Evolutionary conservation across 23 tunicate species (phyloP).

Genomic region (Botrylloides violaceus): DNA sequence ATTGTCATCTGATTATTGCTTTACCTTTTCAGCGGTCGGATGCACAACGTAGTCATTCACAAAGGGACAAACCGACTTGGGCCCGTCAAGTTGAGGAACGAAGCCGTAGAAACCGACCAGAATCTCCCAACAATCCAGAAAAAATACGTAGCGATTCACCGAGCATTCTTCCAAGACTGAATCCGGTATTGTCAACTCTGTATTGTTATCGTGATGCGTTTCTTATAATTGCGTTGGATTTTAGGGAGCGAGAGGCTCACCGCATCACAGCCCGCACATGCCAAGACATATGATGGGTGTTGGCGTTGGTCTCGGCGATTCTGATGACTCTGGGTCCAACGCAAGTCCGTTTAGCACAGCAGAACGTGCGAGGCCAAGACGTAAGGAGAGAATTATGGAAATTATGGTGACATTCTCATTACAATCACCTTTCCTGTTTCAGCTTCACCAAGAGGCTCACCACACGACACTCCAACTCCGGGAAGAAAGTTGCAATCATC

Average conservation of each 20-base stretch:
- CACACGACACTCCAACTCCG: constrained; percentile 13
- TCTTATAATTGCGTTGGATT: background rate
- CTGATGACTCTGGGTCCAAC: constrained; percentile 22
- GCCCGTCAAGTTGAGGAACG: constrained; percentile 71
- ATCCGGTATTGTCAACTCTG: constrained; percentile 6
- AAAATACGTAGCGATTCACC: constrained; percentile 8
- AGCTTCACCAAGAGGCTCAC: constrained; percentile 21
- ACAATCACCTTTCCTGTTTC: background rate
- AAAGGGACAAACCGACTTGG: constrained; percentile 76
- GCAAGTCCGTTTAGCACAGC: constrained; percentile 18
- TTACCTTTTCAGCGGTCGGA: constrained; percentile 10
- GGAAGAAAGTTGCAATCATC: background rate
- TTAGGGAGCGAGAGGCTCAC: constrained; percentile 17
- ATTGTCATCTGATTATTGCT: no score
- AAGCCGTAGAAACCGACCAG: constrained; percentile 64
- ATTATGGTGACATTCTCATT: background rate
- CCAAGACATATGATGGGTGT: constrained; percentile 19
- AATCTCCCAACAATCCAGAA: constrained; percentile 40
- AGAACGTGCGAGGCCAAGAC: constrained; percentile 5
- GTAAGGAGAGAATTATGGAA: background rate
- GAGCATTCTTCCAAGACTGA: constrained; percentile 15
- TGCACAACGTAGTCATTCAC: background rate
- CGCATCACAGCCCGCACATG: constrained; percentile 17
- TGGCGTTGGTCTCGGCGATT: background rate
- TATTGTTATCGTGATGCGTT: background rate